Base-by-base conservation (phyloP, 2,113 vertebrate species). In the Callaeas wilsoni region DNA sequence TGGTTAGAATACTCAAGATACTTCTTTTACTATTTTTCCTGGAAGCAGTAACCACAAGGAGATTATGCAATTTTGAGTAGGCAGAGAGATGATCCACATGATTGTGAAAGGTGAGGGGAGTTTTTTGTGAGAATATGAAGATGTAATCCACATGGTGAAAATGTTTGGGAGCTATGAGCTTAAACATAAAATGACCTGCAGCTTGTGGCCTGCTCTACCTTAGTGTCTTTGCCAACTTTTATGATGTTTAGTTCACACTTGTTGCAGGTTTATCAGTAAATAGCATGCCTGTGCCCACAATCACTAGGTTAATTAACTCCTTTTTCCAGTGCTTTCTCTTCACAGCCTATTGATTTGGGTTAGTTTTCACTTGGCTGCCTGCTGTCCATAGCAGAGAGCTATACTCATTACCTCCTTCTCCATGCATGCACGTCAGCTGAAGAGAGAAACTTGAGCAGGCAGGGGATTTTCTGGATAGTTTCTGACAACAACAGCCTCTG, bases 1-100 rank as follows among this genome's bases (percentile, higher is more conserved):
- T n/a, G 12, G 13, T 67, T 84, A 84, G 69, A 94, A 93, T 78
- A 78, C 60, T 79, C 37, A 25, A 68, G 74, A 49, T 94, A 46
- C 3, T 97, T 92, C 39, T 89, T 82, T 59, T 42, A n/a, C 70
- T 93, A 1, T 77, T 93, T 94, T 94, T 96, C 89, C 77, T 78
- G 76, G 93, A 91, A 96, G 80, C 68, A 71, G 29, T 89, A 84
- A 65, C 91, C 89, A 60, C 69, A 84, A 91, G 35, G 47, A 97
- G 42, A 69, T 96, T 84, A 87, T 68, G 84, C 73, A 94, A 81
- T 92, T 92, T 44, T 75, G 91, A 75, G 80, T 67, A 85, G 80
- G 69, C 75, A 94, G 84, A 67, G 64, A 89, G 56, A 89, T 39
- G 13, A 84, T 87, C 73, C 64, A 44, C 25, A 25, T 44, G 86